Base-by-base conservation (phyloP, 2,113 vertebrate species). In the Rhea americana region DNA sequence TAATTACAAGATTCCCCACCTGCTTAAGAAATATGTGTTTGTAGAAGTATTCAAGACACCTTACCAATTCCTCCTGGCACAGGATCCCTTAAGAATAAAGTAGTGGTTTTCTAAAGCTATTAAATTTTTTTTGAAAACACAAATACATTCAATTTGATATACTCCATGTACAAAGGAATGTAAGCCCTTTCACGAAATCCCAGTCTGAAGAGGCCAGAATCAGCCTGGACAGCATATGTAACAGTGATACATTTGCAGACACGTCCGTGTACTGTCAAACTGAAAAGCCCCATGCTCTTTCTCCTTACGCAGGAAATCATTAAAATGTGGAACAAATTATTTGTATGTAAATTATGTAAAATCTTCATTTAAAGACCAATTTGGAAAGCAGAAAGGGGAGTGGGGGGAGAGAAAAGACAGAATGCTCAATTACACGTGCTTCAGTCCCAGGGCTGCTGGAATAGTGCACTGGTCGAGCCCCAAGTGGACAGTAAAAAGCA, bases 241-340 rank as follows among this genome's bases (percentile, higher is more conserved):
- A 25, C 4, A 5, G 17, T 79, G 75, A 81, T 11, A 35, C 9
- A 74, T 66, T 87, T 70, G 12, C 63, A 74, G 72, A 82, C 24
- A 59, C 17, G 78, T 63, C 77, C 51, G 4, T 15, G 47, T 26
- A 74, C 30, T 9, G 8, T 22, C 53, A 55, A 70, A 63, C 30
- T 85, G 67, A 71, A 94, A 80, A 85, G 28, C 39, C 79, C 35
- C 41, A 53, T 32, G 63, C 25, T 91, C 63, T 82, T 90, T 65
- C 80, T 77, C 16, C 53, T 86, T 74, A 62, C 14, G 68, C 35
- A 70, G 83, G 63, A 94, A 90, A 91, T 88, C 61, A 94, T 74
- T 94, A 90, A 91, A 91, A 85, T 37, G 22, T 83, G 72, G 59
- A 91, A 90, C 68, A 81, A 93, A 88, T 93, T 66, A 62, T 77